Evolutionary conservation across 2,888 invertebrate species (phyloP).

Genomic region (Hesperia comma): DNA sequence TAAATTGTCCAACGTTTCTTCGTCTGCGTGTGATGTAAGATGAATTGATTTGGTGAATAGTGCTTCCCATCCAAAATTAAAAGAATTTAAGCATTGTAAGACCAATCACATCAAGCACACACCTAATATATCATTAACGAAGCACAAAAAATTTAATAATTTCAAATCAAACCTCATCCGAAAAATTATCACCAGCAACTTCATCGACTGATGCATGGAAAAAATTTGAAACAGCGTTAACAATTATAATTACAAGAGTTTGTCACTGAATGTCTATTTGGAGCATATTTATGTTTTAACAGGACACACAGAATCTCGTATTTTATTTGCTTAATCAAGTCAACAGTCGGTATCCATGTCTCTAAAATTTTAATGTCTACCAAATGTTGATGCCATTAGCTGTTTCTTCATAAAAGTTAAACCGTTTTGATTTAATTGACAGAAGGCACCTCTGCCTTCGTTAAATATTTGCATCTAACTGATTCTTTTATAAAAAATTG

Average conservation of each 20-base stretch:
- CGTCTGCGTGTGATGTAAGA: constrained; percentile 14
- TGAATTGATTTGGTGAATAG: constrained; percentile 23
- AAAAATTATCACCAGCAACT: constrained; percentile 68
- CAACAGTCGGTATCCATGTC: no score
- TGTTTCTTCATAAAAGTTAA: no score
- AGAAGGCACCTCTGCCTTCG: no score
- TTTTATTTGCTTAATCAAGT: background rate
- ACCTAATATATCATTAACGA: constrained; percentile 25
- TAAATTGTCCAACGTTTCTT: constrained; percentile 1
- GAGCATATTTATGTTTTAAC: no score
- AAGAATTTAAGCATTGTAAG: constrained; percentile 43
- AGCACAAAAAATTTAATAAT: constrained; percentile 49
- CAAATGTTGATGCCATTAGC: no score
- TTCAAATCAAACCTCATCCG: constrained; percentile 76
- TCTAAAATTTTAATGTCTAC: no score
- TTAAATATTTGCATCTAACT: no score
- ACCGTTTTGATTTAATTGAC: no score
- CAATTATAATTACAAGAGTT: constrained; percentile 3
- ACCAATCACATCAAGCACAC: constrained; percentile 54
- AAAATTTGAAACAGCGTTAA: constrained; percentile 51
- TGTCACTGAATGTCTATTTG: background rate
- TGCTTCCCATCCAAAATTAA: constrained; percentile 10
- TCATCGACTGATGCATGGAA: constrained; percentile 82
- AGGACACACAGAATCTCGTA: background rate
- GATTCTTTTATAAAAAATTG: no score